phyloP scores from a whole-genome alignment of 2,888 invertebrate genomes.

The Agapostemon virescens region DNA sequence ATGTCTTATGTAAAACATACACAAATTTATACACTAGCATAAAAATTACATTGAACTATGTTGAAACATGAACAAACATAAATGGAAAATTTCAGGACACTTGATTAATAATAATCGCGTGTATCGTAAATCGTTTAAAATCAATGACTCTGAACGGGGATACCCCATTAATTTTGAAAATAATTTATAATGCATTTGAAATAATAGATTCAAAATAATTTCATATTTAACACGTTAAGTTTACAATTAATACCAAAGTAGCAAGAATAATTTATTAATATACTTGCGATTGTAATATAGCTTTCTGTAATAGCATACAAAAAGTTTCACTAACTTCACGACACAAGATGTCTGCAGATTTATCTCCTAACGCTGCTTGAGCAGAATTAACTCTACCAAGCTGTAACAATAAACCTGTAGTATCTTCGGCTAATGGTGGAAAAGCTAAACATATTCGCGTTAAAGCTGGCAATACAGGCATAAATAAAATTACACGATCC shows the following conservation, averaged over 20 bases:
- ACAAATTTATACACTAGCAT: not conserved
- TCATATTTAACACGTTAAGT: not conserved
- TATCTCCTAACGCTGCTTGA: conserved; percentile 88
- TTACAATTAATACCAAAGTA: not conserved
- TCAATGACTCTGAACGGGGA: not conserved
- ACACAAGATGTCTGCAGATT: conserved; percentile 77
- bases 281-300: conserved; percentile 80
- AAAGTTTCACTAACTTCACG: conserved; percentile 80
- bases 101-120: not conserved
- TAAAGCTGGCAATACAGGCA: conserved; percentile 91
- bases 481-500: conserved; percentile 90
- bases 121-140: not conserved
- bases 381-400: conserved; percentile 92
- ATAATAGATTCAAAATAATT: not conserved
- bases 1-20: not conserved
- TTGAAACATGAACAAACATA: not conserved
- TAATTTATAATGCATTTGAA: not conserved
- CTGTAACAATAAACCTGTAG: conserved; percentile 91
- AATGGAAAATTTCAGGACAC: not conserved
- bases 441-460: conserved; percentile 94
- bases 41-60: no score
- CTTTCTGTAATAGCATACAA: conserved; percentile 78
- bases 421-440: conserved; percentile 94
- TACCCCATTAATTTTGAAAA: not conserved
- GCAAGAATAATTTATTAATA: conserved; percentile 69